These are phyloP conservation scores for Odontamblyopus lacepedii DNA, from an alignment of 2,797 vertebrate genomes.

Conservation along the genomic window DNA sequence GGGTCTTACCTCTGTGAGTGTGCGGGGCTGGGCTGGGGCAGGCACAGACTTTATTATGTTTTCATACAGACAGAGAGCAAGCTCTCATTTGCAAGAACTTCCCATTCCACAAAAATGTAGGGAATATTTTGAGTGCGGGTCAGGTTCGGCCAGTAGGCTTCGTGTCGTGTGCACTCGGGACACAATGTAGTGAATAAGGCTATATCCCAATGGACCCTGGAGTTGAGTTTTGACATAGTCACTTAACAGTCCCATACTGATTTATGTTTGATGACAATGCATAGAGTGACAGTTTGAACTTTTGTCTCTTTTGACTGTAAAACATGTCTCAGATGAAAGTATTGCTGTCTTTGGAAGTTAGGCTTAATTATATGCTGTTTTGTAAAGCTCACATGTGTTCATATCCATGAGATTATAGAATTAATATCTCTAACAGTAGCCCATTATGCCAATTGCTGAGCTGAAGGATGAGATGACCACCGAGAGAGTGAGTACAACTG, in stretches of 20 bases:
- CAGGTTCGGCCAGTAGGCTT: too few species aligned
- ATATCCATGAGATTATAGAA: conserved; percentile 69
- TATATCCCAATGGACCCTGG: background rate
- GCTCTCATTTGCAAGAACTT: too few species aligned
- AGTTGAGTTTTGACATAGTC: background rate
- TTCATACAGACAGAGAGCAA: too few species aligned
- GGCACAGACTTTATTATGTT: too few species aligned
- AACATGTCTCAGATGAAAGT: conserved; percentile 30
- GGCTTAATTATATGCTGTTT: conserved; percentile 70
- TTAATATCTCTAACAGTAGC: conserved; percentile 56
- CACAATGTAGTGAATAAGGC: too few species aligned
- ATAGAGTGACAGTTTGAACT: conserved; percentile 13
- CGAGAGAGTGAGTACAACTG: conserved; percentile 63
- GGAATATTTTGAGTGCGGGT: too few species aligned
- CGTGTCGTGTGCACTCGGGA: too few species aligned
- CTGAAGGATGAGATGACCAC: conserved; percentile 53
- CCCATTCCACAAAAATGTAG: too few species aligned
- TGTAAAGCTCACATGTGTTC: conserved; percentile 51
- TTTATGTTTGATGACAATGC: conserved; percentile 32
- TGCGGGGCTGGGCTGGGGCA: too few species aligned
- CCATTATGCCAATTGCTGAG: conserved; percentile 51
- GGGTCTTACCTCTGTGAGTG: too few species aligned
- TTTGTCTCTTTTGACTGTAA: conserved; percentile 29
- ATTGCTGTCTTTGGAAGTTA: conserved; percentile 49
- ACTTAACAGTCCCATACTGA: background rate